phyloP scores from a whole-genome alignment of 2,888 invertebrate genomes.

The Hedya salicella region DNA sequence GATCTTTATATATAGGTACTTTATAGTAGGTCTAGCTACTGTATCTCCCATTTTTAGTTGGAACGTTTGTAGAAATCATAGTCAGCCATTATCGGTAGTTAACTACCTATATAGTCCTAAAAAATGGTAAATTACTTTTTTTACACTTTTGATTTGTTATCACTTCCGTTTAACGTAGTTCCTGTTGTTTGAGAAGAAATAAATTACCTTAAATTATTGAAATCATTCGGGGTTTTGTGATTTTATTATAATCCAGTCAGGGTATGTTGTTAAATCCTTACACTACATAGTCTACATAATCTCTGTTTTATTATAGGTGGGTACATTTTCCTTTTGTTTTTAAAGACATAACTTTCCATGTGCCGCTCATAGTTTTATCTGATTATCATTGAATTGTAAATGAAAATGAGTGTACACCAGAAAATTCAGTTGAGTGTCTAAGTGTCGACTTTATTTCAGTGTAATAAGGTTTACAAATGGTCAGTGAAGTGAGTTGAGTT shows the following conservation, averaged over 20 bases:
- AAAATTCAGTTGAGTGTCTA: neutral
- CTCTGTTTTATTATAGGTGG: neutral
- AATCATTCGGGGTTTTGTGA: neutral
- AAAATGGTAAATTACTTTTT: too few relatives aligned
- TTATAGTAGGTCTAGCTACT: too few relatives aligned
- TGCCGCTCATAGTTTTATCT: neutral
- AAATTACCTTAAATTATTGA: slow-evolving; percentile 11
- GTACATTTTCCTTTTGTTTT: neutral
- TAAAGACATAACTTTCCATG: neutral
- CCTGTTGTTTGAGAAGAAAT: slow-evolving; percentile 4
- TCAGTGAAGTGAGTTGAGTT: too few relatives aligned
- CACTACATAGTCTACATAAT: neutral
- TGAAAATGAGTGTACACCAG: neutral
- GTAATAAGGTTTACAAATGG: too few relatives aligned
- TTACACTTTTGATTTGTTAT: too few relatives aligned
- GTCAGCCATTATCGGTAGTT: too few relatives aligned
- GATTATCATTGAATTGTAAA: neutral
- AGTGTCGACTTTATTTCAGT: too few relatives aligned
- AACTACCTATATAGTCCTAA: too few relatives aligned
- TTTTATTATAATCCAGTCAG: slow-evolving; percentile 10
- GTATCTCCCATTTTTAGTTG: too few relatives aligned
- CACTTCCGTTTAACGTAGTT: neutral
- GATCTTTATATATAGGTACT: too few relatives aligned
- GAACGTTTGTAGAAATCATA: too few relatives aligned
- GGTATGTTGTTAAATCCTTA: slow-evolving; percentile 3